Conservation (phyloP, 2,888 invertebrate genomes). For the Byasa hedistus region DNA sequence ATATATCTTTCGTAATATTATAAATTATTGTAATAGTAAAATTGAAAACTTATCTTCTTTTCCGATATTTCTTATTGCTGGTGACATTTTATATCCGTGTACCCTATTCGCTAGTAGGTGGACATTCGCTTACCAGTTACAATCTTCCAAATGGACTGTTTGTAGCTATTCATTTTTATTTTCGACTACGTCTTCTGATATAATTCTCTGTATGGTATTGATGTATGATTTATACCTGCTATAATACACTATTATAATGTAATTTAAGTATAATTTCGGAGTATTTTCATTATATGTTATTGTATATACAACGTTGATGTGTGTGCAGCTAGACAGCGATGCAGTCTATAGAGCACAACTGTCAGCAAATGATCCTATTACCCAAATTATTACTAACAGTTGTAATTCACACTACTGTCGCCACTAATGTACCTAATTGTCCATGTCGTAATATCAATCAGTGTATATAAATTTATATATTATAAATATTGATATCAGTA, state of each 20-base stretch:
- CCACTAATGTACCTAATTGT: conserved; percentile 5
- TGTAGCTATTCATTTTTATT: conserved; percentile 70
- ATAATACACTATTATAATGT: not conserved
- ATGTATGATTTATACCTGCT: not conserved
- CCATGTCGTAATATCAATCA: not conserved
- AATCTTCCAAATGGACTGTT: conserved; percentile 63
- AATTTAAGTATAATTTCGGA: not conserved
- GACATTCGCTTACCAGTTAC: conserved; percentile 59
- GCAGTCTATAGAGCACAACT: conserved; percentile 19
- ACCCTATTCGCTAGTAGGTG: conserved; percentile 38
- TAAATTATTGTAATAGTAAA: too few species aligned
- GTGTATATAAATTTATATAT: not conserved
- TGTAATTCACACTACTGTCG: conserved; percentile 11
- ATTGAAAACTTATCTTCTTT: too few species aligned
- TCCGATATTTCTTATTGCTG: not conserved
- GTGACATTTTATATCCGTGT: conserved; percentile 17
- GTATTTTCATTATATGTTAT: not conserved
- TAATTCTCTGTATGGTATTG: conserved; percentile 26
- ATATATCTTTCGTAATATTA: too few species aligned
- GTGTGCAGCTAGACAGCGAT: not conserved
- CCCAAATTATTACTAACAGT: conserved; percentile 6
- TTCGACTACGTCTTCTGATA: conserved; percentile 57
- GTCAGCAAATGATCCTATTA: conserved; percentile 5
- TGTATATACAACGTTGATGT: not conserved
- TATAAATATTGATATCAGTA: not conserved